Evolutionary conservation across 1,140 invertebrate genomes (phyloP), one percentile per base, ranked within the genome.

Genomic region (Phortica variegata): DNA sequence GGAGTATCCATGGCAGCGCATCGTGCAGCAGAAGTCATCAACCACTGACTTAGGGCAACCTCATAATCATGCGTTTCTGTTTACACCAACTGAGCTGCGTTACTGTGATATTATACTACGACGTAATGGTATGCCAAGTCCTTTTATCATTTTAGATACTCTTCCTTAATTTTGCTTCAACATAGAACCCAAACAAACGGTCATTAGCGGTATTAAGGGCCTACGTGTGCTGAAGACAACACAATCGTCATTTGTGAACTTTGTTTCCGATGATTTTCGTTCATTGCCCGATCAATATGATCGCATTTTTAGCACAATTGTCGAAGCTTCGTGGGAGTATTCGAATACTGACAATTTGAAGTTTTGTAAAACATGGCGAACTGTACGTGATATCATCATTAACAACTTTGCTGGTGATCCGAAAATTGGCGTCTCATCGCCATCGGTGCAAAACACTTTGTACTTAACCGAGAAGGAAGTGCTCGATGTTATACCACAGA

Each of bases 51-150:
- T 77, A 32, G 80, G 81, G 1, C 57, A 74, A 2, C 75, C 80
- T 1, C 88, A 90, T 58, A 87, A 87, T 58, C 88, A 90, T 57
- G 87, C 87, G 2, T 90, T 89, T 56, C 68, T 89, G 2, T 84
- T 84, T 49, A 81, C 80, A 8, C 85, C 86, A 5, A 81, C 78
- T 1, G 82, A 82, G 6, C 80, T 77, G 21, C 79, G 86, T 43
- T 84, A 82, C 68, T 84, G 84, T 60, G 81, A 81, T 65, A 85
- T 88, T 10, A 79, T 79, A 2, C 80, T 85, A 62, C 73, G 76
- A 18, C 77, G 85, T 43, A 81, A 83, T 58, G 85, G 87, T 88
- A 65, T 80, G 78, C 37, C 9, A 2, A 7, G 5, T 0, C 0
- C 16, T 21, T 17, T 44, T 21, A 37, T 36, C n/a, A n/a, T n/a